A percentile compares a stretch with the other conserved stretches of the same genome.
Evolutionary conservation across 2,113 vertebrate species (phyloP).

Genomic region (Myrmecobius fasciatus): DNA sequence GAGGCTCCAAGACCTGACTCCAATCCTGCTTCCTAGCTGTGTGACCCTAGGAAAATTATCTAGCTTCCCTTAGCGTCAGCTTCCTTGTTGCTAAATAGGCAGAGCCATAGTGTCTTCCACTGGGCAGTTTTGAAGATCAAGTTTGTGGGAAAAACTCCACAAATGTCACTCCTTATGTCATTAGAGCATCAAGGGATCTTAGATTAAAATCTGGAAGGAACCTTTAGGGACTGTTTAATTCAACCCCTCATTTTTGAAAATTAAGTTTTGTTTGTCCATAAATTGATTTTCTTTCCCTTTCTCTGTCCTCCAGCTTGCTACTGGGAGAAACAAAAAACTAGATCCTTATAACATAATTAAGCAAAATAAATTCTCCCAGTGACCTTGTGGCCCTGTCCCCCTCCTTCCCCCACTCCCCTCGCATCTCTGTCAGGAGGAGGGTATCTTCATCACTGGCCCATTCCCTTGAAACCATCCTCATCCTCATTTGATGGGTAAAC

Average conservation of each 20-base stretch:
- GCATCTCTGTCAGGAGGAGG: not conserved
- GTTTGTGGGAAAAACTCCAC: not conserved
- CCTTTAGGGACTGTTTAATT: not conserved
- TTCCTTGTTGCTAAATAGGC: not conserved
- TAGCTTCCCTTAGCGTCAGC: not conserved
- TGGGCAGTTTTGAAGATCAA: not conserved
- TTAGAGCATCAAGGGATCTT: not conserved
- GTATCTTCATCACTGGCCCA: no score
- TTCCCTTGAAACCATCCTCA: not conserved
- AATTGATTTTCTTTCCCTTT: not conserved
- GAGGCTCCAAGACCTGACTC: not conserved
- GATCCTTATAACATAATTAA: not conserved
- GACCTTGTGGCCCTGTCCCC: no score
- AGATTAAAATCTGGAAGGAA: not conserved
- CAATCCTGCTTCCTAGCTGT: not conserved
- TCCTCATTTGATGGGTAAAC: not conserved
- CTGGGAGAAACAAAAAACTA: not conserved
- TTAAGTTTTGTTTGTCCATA: not conserved
- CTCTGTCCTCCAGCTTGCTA: not conserved
- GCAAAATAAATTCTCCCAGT: not conserved
- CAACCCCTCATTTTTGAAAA: not conserved
- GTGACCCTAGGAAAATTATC: not conserved
- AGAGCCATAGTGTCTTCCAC: not conserved
- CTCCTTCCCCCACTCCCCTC: no score
- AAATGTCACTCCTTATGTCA: not conserved